Evolutionary conservation across 1,140 invertebrate species (phyloP).

Genomic region (Drosophila prosaltans): DNA sequence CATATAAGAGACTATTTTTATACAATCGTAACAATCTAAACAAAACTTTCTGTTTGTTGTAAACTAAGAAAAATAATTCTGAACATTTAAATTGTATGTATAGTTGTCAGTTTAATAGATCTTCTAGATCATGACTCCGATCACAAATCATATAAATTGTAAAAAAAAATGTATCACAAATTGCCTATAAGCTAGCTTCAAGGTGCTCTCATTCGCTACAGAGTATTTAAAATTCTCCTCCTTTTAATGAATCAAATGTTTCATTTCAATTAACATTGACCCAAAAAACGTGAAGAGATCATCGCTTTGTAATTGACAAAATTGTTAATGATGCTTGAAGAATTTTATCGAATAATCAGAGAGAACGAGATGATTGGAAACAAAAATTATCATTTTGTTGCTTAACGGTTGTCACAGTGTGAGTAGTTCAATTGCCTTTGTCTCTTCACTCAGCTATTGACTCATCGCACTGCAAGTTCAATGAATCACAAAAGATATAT

Average conservation of each 20-base stretch:
- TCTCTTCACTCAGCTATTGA: slow-evolving; percentile 24
- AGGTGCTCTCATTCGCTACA: too few species aligned
- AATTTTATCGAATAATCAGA: neutral
- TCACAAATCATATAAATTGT: too few species aligned
- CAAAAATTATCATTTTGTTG: neutral
- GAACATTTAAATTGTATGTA: too few species aligned
- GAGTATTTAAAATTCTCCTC: neutral
- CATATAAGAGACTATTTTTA: too few species aligned
- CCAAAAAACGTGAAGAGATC: slow-evolving; percentile 3
- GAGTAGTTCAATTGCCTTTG: slow-evolving; percentile 24
- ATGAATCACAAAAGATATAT: slow-evolving; percentile 28
- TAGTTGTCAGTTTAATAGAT: too few species aligned
- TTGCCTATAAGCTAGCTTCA: too few species aligned
- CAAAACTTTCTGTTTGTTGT: too few species aligned
- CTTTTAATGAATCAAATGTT: neutral
- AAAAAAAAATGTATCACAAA: too few species aligned
- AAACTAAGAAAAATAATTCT: too few species aligned
- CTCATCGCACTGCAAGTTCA: slow-evolving; percentile 20
- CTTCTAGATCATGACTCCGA: too few species aligned
- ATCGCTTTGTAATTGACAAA: slow-evolving; percentile 5
- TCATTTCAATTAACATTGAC: slow-evolving; percentile 5
- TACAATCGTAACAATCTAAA: too few species aligned
- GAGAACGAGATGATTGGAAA: slow-evolving; percentile 6
- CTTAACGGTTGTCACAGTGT: neutral
- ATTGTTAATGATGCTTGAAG: slow-evolving; percentile 13